Conservation (phyloP, 2,113 vertebrate species). For the Strix uralensis region DNA sequence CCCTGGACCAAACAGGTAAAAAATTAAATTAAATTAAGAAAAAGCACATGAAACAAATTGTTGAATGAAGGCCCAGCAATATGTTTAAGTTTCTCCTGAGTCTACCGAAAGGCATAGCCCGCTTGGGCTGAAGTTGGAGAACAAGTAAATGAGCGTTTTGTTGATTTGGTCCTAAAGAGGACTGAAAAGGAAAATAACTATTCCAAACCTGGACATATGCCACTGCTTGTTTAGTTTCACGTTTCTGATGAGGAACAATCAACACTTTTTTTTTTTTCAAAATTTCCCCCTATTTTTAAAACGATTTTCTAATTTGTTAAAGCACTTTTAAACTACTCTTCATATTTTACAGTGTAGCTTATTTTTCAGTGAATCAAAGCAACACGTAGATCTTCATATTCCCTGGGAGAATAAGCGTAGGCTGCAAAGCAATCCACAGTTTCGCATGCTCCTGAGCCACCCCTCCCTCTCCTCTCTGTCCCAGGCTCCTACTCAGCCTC, state of each 20-base stretch:
- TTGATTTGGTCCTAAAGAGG: neutral
- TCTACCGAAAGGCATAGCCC: neutral
- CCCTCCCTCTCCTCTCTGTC: neutral
- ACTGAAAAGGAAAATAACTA: neutral
- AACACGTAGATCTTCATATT: accelerated
- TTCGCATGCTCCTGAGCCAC: neutral
- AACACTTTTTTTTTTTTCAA: neutral
- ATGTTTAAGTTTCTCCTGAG: neutral
- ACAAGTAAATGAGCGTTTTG: neutral
- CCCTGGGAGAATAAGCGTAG: neutral
- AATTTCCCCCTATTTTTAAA: neutral
- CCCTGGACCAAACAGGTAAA: neutral
- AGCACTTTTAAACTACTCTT: neutral
- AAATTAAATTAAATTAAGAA: neutral
- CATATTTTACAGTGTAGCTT: neutral
- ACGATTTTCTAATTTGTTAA: neutral
- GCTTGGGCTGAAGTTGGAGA: neutral
- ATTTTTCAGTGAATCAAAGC: neutral
- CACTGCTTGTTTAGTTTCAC: neutral
- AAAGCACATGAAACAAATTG: neutral
- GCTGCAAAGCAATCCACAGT: neutral
- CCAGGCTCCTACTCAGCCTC: neutral
- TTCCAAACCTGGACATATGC: neutral
- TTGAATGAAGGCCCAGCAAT: neutral
- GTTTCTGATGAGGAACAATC: neutral